Percentiles rank a stretch among this genome's conserved stretches.
Conservation (phyloP, 2,797 vertebrate genomes). For the Chanos chanos region DNA sequence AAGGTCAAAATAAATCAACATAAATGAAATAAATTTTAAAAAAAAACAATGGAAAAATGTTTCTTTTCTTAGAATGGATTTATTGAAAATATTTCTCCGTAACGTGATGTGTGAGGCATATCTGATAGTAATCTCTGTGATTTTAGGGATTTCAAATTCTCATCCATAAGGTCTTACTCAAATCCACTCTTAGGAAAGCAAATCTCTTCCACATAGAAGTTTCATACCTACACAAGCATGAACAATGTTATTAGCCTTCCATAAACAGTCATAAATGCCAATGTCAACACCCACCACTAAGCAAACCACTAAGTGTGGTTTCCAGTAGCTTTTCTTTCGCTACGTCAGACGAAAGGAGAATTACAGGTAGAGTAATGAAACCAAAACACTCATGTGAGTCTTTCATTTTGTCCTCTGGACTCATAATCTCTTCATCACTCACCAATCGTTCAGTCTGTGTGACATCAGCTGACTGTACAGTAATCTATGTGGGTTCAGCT, state of each 20-base stretch:
- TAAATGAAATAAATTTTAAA: background rate
- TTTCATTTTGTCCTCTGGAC: no score
- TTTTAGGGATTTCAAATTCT: background rate
- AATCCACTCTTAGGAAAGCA: slow-evolving; percentile 1
- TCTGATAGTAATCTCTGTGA: background rate
- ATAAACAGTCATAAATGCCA: background rate
- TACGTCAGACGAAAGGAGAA: background rate
- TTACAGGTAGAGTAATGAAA: no score
- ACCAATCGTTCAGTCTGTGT: slow-evolving; percentile 3
- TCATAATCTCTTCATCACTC: slow-evolving; percentile 6
- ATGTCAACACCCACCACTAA: background rate
- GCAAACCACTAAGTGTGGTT: slow-evolving; percentile 1
- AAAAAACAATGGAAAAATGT: slow-evolving; percentile 2
- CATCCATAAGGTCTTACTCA: background rate
- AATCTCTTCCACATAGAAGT: background rate
- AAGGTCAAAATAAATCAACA: background rate
- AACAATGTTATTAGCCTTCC: background rate
- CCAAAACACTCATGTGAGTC: no score
- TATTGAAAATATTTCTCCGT: background rate
- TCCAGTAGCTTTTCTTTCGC: slow-evolving; percentile 9
- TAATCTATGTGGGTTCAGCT: slow-evolving; percentile 67
- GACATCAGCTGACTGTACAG: no score
- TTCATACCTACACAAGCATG: background rate
- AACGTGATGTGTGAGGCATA: background rate
- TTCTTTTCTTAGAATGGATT: no score